Percentiles rank a stretch among this genome's conserved stretches.
phyloP scores from a whole-genome alignment of 92 coral and sea anemone genomes.

The Heliopora coerulea region DNA sequence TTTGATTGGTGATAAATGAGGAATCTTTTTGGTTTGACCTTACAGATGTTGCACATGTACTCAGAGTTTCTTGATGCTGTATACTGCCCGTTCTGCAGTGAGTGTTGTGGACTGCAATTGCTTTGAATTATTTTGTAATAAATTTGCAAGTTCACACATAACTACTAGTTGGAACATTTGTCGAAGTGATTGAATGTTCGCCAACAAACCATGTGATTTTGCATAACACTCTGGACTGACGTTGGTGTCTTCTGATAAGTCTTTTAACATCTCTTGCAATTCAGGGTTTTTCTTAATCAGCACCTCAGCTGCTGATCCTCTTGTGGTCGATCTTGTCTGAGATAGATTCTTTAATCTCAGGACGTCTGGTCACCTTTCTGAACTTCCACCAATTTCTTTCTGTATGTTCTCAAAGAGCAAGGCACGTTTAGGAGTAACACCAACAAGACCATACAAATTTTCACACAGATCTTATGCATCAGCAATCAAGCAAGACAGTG shows the following conservation, averaged over 20 bases:
- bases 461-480: conserved; percentile 38
- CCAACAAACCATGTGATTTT: conserved; percentile 33
- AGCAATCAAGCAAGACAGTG: conserved; percentile 11
- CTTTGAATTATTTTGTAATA: conserved; percentile 40
- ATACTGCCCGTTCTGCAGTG: conserved; percentile 30
- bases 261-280: conserved; percentile 29
- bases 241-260: conserved; percentile 21
- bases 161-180: conserved; percentile 22
- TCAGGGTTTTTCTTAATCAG: conserved; percentile 25
- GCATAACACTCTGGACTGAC: conserved; percentile 34
- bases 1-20: too few species aligned
- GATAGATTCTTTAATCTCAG: conserved; percentile 20
- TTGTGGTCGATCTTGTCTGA: conserved; percentile 33
- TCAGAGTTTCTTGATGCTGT: conserved; percentile 24
- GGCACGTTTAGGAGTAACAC: conserved; percentile 33
- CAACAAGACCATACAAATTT: conserved; percentile 34
- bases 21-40: too few species aligned
- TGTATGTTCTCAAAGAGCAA: conserved; percentile 37
- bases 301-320: conserved; percentile 43
- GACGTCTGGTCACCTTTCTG: neutral
- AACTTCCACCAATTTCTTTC: conserved; percentile 23
- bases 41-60: conserved; percentile 10
- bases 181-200: conserved; percentile 18
- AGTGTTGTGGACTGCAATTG: conserved; percentile 27
- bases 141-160: too few species aligned